Percentiles rank a stretch among this genome's conserved stretches.
phyloP scores from a whole-genome alignment of 2,888 invertebrate species.

The Trypoxylon attenuatum region DNA sequence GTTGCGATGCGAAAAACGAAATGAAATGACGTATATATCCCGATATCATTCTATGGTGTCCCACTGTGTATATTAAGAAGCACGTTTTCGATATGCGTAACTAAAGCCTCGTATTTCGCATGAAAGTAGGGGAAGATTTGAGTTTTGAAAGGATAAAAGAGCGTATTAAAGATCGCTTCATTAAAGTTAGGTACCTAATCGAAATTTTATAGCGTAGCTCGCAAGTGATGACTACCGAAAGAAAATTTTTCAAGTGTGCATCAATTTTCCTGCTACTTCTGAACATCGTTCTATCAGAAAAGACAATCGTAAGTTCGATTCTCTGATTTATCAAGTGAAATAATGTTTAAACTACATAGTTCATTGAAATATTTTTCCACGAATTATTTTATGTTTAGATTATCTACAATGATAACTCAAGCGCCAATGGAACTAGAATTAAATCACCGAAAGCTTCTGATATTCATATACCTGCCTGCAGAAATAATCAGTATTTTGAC shows the following conservation, averaged over 20 bases:
- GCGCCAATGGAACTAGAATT: no score
- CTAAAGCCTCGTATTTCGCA: background rate
- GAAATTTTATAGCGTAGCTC: background rate
- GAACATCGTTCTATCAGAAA: conserved; percentile 17
- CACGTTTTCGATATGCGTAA: conserved; percentile 46
- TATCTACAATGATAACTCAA: no score
- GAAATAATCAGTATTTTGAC: conserved; percentile 66
- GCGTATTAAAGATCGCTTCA: background rate
- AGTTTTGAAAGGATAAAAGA: conserved; percentile 12
- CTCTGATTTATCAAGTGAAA: no score
- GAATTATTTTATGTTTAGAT: no score
- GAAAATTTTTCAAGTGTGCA: background rate
- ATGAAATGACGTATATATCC: conserved; percentile 19
- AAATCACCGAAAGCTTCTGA: no score
- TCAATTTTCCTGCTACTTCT: background rate
- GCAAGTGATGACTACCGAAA: background rate
- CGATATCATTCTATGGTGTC: background rate
- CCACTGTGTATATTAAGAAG: conserved; percentile 22
- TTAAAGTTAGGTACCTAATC: conserved; percentile 7
- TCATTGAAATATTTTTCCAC: no score
- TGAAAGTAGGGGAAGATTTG: conserved; percentile 18
- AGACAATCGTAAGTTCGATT: conserved; percentile 16
- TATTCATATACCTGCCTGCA: conserved; percentile 25
- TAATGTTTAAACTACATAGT: no score
- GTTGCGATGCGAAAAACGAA: conserved; percentile 9